Conservation (phyloP, 2,797 vertebrate genomes). For the Lithobates sylvaticus region DNA sequence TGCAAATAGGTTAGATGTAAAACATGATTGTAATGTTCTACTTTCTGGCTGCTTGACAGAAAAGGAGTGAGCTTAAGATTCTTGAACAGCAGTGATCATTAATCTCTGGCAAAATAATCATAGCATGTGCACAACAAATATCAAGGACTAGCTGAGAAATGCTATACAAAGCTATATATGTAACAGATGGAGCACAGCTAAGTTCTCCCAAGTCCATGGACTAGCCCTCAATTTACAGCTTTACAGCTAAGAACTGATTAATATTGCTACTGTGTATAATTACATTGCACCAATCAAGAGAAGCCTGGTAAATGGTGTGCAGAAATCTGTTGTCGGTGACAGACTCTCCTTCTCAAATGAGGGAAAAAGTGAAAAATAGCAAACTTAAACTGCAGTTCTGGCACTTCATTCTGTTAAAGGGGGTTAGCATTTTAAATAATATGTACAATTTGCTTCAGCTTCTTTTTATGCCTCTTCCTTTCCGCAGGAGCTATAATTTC, state of each 20-base stretch:
- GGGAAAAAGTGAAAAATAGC: background rate
- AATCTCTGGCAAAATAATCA: conserved; percentile 1
- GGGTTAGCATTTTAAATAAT: background rate
- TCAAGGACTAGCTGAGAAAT: background rate
- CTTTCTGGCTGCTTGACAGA: background rate
- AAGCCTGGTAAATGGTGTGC: background rate
- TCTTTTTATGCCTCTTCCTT: background rate
- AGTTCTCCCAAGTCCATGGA: background rate
- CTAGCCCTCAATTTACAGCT: conserved; percentile 1
- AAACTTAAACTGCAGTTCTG: background rate
- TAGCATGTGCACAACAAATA: background rate
- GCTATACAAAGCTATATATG: background rate
- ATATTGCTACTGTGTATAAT: conserved; percentile 1
- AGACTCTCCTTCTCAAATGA: background rate
- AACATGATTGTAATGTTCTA: background rate
- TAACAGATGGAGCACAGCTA: conserved; percentile 9
- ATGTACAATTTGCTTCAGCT: background rate
- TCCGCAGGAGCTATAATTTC: background rate
- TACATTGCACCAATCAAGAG: background rate
- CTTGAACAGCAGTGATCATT: background rate
- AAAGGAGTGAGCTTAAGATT: background rate
- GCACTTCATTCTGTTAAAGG: background rate
- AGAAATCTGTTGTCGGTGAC: background rate
- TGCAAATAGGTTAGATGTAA: background rate
- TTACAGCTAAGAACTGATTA: background rate